A percentile compares a stretch with the other conserved stretches of the same genome.
These are phyloP conservation scores for Emberiza fucata DNA, from an alignment of 2,113 vertebrate species.

Conservation along the genomic window DNA sequence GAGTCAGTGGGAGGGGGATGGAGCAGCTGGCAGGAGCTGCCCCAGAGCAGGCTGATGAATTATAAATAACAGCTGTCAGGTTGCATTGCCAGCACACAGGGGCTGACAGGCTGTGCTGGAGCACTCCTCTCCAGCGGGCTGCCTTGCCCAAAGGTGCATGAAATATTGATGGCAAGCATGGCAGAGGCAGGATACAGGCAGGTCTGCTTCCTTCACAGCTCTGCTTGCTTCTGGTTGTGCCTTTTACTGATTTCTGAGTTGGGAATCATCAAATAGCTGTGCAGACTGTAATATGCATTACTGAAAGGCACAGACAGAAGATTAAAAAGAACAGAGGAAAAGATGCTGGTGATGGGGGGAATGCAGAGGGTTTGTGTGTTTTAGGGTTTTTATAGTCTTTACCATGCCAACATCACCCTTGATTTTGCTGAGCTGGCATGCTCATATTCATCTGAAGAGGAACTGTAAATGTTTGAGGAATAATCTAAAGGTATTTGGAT, in stretches of 20 bases:
- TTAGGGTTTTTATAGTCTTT: background rate
- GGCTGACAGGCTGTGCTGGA: constrained; percentile 6
- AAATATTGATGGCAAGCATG: constrained; percentile 51
- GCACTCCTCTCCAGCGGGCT: background rate
- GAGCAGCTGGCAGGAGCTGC: constrained; percentile 62
- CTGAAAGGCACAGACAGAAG: background rate
- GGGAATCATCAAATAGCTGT: background rate
- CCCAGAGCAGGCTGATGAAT: constrained; percentile 61
- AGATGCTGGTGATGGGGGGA: background rate
- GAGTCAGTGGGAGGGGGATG: background rate
- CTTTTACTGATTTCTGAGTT: background rate
- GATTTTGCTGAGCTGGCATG: background rate
- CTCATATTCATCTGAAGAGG: background rate
- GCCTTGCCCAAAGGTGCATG: constrained; percentile 13
- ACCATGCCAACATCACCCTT: background rate
- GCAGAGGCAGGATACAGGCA: background rate
- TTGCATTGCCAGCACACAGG: background rate
- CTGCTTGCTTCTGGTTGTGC: background rate
- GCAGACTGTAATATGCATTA: background rate
- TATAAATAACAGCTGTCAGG: constrained; percentile 67
- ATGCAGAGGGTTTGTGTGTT: background rate
- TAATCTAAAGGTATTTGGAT: background rate
- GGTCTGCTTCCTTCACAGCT: background rate
- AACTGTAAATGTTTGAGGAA: background rate
- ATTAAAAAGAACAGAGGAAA: background rate